Conservation (phyloP, 92 coral and sea anemone species). For the Actinostola sp. region DNA sequence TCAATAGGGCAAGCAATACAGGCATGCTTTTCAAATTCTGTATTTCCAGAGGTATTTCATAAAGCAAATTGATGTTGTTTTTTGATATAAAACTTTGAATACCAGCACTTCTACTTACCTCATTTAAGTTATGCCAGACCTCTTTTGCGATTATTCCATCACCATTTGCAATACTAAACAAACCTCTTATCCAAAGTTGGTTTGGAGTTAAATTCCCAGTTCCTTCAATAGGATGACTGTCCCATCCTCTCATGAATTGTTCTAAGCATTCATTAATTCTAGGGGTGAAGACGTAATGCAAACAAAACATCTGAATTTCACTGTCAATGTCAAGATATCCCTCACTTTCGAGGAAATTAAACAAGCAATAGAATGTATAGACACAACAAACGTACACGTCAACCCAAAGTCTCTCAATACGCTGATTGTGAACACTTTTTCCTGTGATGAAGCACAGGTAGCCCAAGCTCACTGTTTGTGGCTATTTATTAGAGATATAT, state of each 20-base stretch:
- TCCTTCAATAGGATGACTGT: constrained; percentile 56
- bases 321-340: constrained; percentile 66
- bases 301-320: constrained; percentile 58
- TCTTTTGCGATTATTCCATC: constrained; percentile 45
- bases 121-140: constrained; percentile 51
- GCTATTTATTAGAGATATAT: no score
- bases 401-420: constrained; percentile 65
- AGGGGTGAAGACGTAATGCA: constrained; percentile 60
- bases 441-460: constrained; percentile 66
- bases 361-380: constrained; percentile 51
- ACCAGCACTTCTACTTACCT: constrained; percentile 30
- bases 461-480: no score
- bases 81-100: constrained; percentile 2
- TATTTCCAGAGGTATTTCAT: no score
- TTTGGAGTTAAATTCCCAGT: constrained; percentile 62
- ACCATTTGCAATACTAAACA: constrained; percentile 37
- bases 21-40: no score
- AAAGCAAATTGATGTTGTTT: neutral
- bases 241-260: constrained; percentile 59
- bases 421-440: constrained; percentile 57
- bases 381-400: constrained; percentile 66
- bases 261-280: constrained; percentile 58
- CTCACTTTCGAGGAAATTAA: constrained; percentile 55
- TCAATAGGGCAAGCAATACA: no score
- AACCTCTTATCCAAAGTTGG: constrained; percentile 67